Conservation (phyloP, 2,797 vertebrate species). For the Chrysolophus pictus region DNA sequence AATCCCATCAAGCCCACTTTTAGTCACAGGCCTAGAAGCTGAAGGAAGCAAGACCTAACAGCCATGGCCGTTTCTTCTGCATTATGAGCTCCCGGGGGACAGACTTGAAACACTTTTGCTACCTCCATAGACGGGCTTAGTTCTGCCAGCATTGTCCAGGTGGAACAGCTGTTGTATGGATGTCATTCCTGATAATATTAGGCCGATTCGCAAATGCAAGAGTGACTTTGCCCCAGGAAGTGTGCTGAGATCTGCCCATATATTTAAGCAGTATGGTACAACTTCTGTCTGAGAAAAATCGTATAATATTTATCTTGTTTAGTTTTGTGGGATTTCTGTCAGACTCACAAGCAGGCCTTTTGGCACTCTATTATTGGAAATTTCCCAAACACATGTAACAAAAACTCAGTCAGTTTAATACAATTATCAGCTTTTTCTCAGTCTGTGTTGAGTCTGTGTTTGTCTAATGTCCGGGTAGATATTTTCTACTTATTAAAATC, state of each 20-base stretch:
- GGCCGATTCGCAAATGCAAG: not conserved
- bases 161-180: not conserved
- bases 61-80: not conserved
- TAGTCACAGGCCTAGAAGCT: slow-evolving; percentile 3
- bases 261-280: not conserved
- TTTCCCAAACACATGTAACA: slow-evolving; percentile 81
- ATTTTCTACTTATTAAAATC: slow-evolving; percentile 82
- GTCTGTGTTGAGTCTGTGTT: slow-evolving; percentile 83
- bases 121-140: accelerated
- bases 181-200: accelerated
- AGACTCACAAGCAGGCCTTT: slow-evolving; percentile 73
- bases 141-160: not conserved
- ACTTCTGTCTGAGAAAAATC: not conserved
- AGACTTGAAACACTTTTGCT: not conserved
- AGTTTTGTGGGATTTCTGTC: slow-evolving; percentile 69
- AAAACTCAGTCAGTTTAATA: slow-evolving; percentile 81
- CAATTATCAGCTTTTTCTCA: slow-evolving; percentile 82
- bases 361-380: slow-evolving; percentile 79
- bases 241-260: not conserved
- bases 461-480: slow-evolving; percentile 82
- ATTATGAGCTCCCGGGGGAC: not conserved
- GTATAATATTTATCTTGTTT: slow-evolving; percentile 65
- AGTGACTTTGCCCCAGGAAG: accelerated
- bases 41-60: not conserved
- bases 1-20: slow-evolving; percentile 20